phyloP scores from a whole-genome alignment of 2,888 invertebrate species.

The Athripsodes cinereus region DNA sequence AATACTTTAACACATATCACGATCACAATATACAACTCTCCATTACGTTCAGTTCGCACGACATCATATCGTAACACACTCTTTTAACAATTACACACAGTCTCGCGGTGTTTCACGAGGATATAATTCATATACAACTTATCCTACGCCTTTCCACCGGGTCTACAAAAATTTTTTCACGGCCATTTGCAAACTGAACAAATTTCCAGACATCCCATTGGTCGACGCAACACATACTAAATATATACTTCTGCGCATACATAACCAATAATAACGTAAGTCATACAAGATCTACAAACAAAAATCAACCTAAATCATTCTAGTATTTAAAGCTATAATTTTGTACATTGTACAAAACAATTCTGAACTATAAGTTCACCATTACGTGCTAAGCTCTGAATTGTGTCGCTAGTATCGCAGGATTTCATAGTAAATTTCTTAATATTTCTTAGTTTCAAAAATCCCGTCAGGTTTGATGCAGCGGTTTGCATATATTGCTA shows the following conservation, averaged over 20 bases:
- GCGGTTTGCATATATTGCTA: neutral
- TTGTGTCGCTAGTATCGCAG: neutral
- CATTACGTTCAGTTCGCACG: neutral
- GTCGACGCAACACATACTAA: slow-evolving; percentile 29
- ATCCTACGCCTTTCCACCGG: slow-evolving; percentile 43
- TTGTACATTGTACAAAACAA: neutral
- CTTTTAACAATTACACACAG: neutral
- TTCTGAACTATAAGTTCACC: neutral
- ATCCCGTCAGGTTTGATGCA: neutral
- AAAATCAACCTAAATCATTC: neutral
- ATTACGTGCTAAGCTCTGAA: neutral
- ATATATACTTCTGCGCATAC: neutral
- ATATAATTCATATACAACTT: slow-evolving; percentile 27
- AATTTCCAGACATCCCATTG: slow-evolving; percentile 47
- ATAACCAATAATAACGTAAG: neutral
- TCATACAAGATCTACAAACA: neutral
- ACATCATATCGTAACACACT: neutral
- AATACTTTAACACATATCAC: neutral
- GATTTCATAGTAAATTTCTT: neutral
- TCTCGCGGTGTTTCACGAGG: neutral
- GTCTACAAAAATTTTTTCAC: slow-evolving; percentile 45
- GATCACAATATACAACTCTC: neutral
- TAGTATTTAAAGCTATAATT: neutral
- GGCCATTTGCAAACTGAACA: slow-evolving; percentile 56
- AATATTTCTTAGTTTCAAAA: neutral